Evolutionary conservation across 2,888 invertebrate species (phyloP), one percentile per base, ranked within the genome.

Genomic region (Drosophila maculinotata): DNA sequence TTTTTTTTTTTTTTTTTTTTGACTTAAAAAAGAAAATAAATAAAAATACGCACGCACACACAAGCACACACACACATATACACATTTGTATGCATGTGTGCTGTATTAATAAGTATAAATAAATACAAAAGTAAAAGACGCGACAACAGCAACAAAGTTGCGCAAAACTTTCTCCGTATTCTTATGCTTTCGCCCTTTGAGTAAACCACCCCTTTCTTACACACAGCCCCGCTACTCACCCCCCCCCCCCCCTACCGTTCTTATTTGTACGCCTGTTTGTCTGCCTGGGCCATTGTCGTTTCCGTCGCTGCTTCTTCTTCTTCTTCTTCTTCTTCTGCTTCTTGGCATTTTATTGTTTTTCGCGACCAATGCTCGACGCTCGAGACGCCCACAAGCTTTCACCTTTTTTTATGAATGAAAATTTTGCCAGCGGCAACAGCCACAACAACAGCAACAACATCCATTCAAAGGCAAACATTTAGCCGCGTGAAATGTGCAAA

Each of bases 391-490:
- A 62, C 83, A 60, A 79, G 42, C 76, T 45, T 72, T 70, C 76
- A 71, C 79, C 86, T 85, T 79, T 80, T 83, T 81, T 81, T 88
- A 86, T 83, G 87, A 81, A 68, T 81, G 76, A 77, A 77, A 73
- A 69, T 86, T 64, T 71, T 62, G 81, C 86, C 67, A 67, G 39
- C 53, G 59, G 64, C 68, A 63, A 49, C 39, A 63, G 25, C 57
- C 70, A 59, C 25, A 60, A 53, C n/a, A n/a, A 39, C 25, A 54
- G 58, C 30, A 52, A 42, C 15, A 45, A 58, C 28, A 45, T n/a
- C n/a, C n/a, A 58, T 38, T 48, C 48, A 54, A 69, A 47, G 33
- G 35, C 66, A 76, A 57, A 60, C 75, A 75, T 85, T 79, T 69
- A 44, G 72, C 39, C 57, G 85, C 74, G 74, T 80, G 66, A 83